phyloP scores from a whole-genome alignment of 2,888 invertebrate species.

The Parapristionchus giblindavisi region DNA sequence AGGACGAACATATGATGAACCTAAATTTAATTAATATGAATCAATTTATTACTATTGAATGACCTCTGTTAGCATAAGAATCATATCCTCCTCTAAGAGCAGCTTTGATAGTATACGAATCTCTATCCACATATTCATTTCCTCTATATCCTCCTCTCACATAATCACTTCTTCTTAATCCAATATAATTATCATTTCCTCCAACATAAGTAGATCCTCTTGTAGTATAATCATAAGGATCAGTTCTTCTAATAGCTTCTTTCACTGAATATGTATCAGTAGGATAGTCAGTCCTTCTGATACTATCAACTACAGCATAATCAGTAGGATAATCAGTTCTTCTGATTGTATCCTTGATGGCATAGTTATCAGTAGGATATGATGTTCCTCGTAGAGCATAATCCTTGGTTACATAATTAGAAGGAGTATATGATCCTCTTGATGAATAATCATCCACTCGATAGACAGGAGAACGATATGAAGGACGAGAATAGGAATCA shows the following conservation, averaged over 20 bases:
- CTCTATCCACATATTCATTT: neutral
- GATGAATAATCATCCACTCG: neutral
- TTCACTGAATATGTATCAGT: neutral
- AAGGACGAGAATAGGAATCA: too few relatives aligned
- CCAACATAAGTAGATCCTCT: neutral
- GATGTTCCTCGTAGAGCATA: neutral
- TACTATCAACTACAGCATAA: neutral
- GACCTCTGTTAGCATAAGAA: neutral
- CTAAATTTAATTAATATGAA: too few relatives aligned
- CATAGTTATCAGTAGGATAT: neutral
- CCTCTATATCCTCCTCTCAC: too few relatives aligned
- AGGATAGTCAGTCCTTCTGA: neutral
- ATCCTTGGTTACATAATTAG: neutral
- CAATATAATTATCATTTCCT: neutral
- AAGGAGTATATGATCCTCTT: neutral
- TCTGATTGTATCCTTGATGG: neutral
- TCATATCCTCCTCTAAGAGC: neutral
- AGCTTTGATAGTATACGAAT: neutral
- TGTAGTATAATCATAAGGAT: neutral
- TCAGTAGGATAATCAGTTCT: neutral
- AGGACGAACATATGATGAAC: too few relatives aligned
- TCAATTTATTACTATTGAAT: too few relatives aligned
- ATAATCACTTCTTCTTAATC: too few relatives aligned
- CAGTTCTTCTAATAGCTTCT: neutral
- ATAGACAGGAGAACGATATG: too few relatives aligned